Base-by-base conservation (phyloP, 2,113 vertebrate genomes). In the Pluvialis apricaria region DNA sequence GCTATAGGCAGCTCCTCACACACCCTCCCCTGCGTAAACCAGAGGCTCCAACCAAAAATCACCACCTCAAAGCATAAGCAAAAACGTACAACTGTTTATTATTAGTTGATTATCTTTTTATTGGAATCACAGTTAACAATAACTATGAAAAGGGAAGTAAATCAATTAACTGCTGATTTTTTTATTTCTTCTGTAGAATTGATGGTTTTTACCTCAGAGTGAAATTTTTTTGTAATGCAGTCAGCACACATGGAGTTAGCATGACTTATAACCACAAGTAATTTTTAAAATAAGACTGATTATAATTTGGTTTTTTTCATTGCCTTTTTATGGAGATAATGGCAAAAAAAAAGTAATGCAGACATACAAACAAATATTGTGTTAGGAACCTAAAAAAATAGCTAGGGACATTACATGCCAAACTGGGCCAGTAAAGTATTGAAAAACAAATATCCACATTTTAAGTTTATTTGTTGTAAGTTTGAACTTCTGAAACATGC, bases 231-330 rank as follows among this genome's bases (percentile, higher is more conserved):
- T 13, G 12, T 24, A 78, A 84, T 44, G 18, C n/a, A 54, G 21
- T 49, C 42, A 80, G 54, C 24, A 70, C 16, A 82, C 4, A 8
- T 22, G 32, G 18, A 79, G 19, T 34, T 62, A 42, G 5, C 17
- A 57, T 36, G 24, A 55, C 7, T 2, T 14, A 28, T n/a, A 85
- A 62, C 14, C 68, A 28, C 15, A 71, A 55, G 1, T 29, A 28
- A 49, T 77, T 92, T 85, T 88, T 10, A 11, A 52, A 83, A 52
- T 65, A 82, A 69, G 38, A 47, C 5, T 36, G 10, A 64, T 47
- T 60, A 72, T 20, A 2, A 24, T 49, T 52, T 44, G 18, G 1
- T 15, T 31, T 70, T 85, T 85, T 17, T 55, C 0, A 0, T 21
- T 80, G 25, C 15, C 11, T 69, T 83, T 83, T 91, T 47, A 75